Conservation (phyloP, 2,888 invertebrate genomes). For the Keiferia lycopersicella region DNA sequence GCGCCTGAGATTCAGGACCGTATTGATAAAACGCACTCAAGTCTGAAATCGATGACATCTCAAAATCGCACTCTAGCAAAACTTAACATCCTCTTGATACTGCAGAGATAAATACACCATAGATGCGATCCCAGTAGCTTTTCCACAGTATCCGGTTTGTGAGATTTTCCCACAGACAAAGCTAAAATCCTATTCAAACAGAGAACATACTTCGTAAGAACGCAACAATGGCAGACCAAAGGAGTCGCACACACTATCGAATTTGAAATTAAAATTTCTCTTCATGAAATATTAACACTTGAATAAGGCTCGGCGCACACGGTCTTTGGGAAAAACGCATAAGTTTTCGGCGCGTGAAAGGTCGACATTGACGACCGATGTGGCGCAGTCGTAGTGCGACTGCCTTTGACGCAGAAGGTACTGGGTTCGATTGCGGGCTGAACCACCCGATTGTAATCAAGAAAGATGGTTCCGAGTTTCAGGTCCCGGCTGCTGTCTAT, state of each 20-base stretch:
- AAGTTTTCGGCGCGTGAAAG: constrained; percentile 57
- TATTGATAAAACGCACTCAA: too few species aligned
- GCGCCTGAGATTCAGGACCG: too few species aligned
- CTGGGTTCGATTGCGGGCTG: too few species aligned
- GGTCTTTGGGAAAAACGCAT: constrained; percentile 60
- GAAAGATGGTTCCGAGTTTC: too few species aligned
- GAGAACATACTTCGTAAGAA: constrained; percentile 16
- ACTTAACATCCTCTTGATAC: background rate
- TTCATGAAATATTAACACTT: constrained; percentile 72
- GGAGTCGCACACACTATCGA: constrained; percentile 44
- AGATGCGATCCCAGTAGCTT: background rate
- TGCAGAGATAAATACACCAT: background rate
- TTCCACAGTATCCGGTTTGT: too few species aligned
- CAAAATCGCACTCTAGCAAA: background rate
- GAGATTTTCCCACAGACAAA: constrained; percentile 19
- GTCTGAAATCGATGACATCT: too few species aligned
- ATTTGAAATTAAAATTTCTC: constrained; percentile 63
- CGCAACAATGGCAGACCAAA: constrained; percentile 34
- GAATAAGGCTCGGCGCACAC: constrained; percentile 52
- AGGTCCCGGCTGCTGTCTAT: too few species aligned
- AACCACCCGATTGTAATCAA: too few species aligned
- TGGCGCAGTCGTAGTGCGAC: too few species aligned
- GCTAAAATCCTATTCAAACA: constrained; percentile 4
- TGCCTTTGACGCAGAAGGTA: too few species aligned
- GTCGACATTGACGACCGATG: constrained; percentile 55